These are phyloP conservation scores for Lacerta agilis DNA, from an alignment of 2,797 vertebrate species.

Conservation along the genomic window DNA sequence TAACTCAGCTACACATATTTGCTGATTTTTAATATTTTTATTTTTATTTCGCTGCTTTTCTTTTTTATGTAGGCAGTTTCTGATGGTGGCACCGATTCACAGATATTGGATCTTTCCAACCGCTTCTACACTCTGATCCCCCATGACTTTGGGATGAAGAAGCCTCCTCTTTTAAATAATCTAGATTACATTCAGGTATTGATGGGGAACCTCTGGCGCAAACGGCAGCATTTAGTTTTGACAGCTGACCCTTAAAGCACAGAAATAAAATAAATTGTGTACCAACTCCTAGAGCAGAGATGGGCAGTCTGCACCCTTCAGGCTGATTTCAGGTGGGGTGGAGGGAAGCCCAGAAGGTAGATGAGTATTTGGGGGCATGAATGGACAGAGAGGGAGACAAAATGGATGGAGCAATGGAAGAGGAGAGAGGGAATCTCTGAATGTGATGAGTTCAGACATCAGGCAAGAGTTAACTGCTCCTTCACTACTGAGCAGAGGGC, in stretches of 20 bases:
- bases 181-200: conserved; percentile 93
- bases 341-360: background rate
- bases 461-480: too few relatives aligned
- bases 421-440: too few relatives aligned
- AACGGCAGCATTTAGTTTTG: background rate
- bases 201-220: background rate
- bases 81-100: conserved; percentile 83
- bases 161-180: conserved; percentile 92
- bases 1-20: background rate
- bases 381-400: too few relatives aligned
- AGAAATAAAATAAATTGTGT: background rate
- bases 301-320: background rate
- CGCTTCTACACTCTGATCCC: conserved; percentile 98
- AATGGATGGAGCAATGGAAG: too few relatives aligned
- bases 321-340: background rate
- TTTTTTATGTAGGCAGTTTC: conserved; percentile 85
- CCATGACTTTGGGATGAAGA: conserved; percentile 99
- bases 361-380: too few relatives aligned
- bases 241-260: background rate
- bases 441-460: too few relatives aligned
- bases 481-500: background rate
- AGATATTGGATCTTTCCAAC: conserved; percentile 96
- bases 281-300: background rate
- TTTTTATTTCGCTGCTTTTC: conserved; percentile 20
- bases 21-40: background rate